Evolutionary conservation across 2,113 vertebrate genomes (phyloP), one percentile per base, ranked within the genome.

Genomic region (Eulacestoma nigropectus): DNA sequence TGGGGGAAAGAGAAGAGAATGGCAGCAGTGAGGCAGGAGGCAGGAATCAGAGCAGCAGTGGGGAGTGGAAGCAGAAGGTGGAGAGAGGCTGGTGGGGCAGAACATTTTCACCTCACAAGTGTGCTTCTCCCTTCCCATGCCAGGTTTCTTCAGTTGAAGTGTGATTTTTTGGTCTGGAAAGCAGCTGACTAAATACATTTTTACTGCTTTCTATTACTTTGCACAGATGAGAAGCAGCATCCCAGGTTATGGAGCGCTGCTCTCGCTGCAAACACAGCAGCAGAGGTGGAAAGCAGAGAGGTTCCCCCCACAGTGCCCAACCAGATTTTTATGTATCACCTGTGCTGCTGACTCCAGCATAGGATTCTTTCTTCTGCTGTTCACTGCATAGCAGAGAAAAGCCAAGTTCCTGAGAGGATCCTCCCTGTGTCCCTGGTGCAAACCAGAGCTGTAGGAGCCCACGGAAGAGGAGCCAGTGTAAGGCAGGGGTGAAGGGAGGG

Each of bases 401-500:
- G 30, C 13, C 22, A 19, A 6, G 15, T 11, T 32, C 39, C 70
- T 65, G 7, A 5, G 20, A 37, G 59, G 55, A 50, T 37, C 33
- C 35, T 37, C 22, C 33, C 26, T 3, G 1, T 1, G 3, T 18
- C 21, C 72, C 37, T 19, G 26, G 30, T 60, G 21, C 64, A 62
- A n/a, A 16, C 4, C 52, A 13, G 23, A 1, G 16, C 9, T 49
- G 56, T 7, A 5, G 39, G 50, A 79, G 22, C 12, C 17, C 33
- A 10, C 12, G 19, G 59, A 16, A n/a, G 37, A 63, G 26, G 56
- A 41, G 5, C 30, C 0, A 0, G 23, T 1, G 0, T 4, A 10
- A 32, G 42, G 37, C 42, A 26, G 30, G 13, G 42, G 16, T 17
- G 53, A 25, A 64, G 41, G 44, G 16, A 47, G 14, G 39, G 11